Evolutionary conservation across 1,140 invertebrate genomes (phyloP).

Genomic region (Acyrthosiphon pisum): DNA sequence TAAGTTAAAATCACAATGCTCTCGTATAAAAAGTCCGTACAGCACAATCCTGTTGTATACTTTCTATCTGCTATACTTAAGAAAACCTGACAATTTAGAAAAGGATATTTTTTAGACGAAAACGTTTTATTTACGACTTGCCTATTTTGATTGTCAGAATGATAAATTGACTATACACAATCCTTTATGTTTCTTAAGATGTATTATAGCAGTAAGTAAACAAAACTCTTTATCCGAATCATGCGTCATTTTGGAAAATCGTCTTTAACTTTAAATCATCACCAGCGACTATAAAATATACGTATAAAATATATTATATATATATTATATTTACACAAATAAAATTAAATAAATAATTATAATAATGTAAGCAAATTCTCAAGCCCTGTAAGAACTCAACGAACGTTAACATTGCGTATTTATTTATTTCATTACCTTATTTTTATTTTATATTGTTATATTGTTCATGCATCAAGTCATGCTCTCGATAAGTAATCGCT

Average conservation of each 20-base stretch:
- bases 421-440: background rate
- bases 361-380: background rate
- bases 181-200: background rate
- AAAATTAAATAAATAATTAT: background rate
- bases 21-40: background rate
- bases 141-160: background rate
- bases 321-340: background rate
- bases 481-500: background rate
- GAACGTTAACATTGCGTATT: background rate
- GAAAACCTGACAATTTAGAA: background rate
- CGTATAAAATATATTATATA: no score
- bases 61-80: background rate
- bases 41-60: background rate
- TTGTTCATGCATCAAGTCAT: background rate
- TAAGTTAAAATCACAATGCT: background rate
- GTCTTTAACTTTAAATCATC: background rate
- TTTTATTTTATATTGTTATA: background rate
- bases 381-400: background rate
- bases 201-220: background rate
- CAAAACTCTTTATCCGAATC: background rate
- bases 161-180: background rate
- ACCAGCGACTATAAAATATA: background rate
- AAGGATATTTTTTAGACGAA: background rate
- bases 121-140: conserved; percentile 11
- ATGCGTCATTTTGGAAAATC: background rate